Percentiles rank a stretch among this genome's conserved stretches.
Conservation (phyloP, 2,113 vertebrate species). For the Ursus arctos region DNA sequence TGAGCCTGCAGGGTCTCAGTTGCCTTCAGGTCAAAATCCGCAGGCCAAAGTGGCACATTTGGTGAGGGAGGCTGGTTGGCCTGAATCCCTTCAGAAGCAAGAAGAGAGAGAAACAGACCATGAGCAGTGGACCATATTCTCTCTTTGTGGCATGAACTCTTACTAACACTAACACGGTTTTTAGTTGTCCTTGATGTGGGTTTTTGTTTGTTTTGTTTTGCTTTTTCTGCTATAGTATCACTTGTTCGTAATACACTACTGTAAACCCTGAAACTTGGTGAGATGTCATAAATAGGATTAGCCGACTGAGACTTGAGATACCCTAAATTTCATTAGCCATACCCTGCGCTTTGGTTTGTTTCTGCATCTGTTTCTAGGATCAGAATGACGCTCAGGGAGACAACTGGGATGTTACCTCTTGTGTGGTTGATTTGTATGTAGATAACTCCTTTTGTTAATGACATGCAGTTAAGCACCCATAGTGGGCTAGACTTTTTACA, state of each 20-base stretch:
- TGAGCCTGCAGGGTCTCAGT: neutral
- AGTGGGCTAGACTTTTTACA: neutral
- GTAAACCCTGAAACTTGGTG: neutral
- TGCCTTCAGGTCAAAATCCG: neutral
- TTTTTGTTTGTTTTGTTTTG: neutral
- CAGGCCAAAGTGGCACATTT: neutral
- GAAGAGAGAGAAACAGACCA: conserved; percentile 40
- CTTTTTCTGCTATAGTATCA: neutral
- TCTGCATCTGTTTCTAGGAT: conserved; percentile 52
- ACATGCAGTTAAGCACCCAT: neutral
- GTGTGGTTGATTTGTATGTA: neutral
- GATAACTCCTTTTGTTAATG: neutral
- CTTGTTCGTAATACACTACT: conserved; percentile 1
- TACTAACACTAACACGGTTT: neutral
- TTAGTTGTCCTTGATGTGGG: neutral
- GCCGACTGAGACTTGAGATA: neutral
- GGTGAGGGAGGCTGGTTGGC: neutral
- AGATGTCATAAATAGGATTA: neutral
- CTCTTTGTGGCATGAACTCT: neutral
- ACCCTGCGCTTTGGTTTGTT: conserved; percentile 14
- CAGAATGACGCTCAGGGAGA: neutral
- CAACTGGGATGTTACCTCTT: neutral
- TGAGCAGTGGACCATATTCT: neutral
- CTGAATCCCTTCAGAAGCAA: neutral
- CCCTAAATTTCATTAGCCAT: neutral